Base-by-base conservation (phyloP, 2,113 vertebrate genomes). In the Struthidea cinerea region DNA sequence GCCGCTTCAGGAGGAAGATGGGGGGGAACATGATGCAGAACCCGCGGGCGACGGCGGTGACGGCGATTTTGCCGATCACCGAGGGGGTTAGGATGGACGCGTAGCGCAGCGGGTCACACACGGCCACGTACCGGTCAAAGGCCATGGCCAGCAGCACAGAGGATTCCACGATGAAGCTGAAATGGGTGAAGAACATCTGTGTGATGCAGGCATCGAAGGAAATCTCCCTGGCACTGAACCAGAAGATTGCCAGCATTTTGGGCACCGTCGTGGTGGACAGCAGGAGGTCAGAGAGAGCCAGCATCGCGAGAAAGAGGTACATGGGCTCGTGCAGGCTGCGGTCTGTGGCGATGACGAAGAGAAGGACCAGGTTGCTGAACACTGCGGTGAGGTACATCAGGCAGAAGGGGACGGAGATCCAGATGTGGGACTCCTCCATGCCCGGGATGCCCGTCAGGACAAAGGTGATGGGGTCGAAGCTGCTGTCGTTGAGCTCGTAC, bases 141-240 rank as follows among this genome's bases (percentile, higher is more conserved):
- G 97, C 97, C 98, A 98, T 98, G 7, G 97, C 98, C 88, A 97
- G 77, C 47, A 98, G 88, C 3, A 97, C 96, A 0, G 97, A 96
- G 3, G 97, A 98, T 10, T 98, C 98, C 10, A 95, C 82, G 0
- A 96, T 97, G 91, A 97, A 98, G 77, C 95, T 96, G 94, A 97
- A 97, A 12, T 98, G 98, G 13, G 97, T 97, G 73, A 98, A 97
- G 91, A 98, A 97, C 97, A 98, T 98, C 94, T 98, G 98, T 1
- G 94, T 95, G 8, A 98, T 0, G 79, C 98, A 98, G 63, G 94
- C 97, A 0, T 98, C 96, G 0, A 98, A 98, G 37, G 90, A 96
- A 1, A 97, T 97, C 42, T 97, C 91, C 52, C 95, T 91, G 75
- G 94, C 93, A 0, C 91, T 53, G 46, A 98, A 97, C 97, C 97